These are phyloP conservation scores for Phasia obesa DNA, from an alignment of 2,888 invertebrate species.

Conservation along the genomic window DNA sequence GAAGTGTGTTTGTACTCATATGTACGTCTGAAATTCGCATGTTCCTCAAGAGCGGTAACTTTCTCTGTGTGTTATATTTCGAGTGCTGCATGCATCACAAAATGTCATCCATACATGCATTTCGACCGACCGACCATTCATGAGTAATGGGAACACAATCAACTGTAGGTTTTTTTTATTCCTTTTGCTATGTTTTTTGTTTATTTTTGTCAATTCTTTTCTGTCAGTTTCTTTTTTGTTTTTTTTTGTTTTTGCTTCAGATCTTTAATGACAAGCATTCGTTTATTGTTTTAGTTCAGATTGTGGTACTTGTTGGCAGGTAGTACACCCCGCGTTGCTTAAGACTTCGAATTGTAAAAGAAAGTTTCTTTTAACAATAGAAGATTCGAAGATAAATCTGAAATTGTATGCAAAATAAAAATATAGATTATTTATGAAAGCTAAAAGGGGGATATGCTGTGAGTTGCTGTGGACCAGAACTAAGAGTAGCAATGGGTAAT, in stretches of 20 bases:
- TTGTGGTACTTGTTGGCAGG: constrained; percentile 17
- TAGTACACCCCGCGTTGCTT: constrained; percentile 29
- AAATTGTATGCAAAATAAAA: too few species aligned
- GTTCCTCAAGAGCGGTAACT: constrained; percentile 43
- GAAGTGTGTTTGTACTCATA: neutral
- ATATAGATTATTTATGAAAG: too few species aligned
- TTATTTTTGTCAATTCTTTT: constrained; percentile 29
- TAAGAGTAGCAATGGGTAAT: too few species aligned
- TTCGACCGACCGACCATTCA: too few species aligned
- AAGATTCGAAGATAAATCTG: too few species aligned
- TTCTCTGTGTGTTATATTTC: constrained; percentile 56
- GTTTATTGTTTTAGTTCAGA: constrained; percentile 56
- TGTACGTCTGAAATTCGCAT: neutral
- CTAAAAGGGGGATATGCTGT: too few species aligned
- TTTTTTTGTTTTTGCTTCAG: constrained; percentile 2
- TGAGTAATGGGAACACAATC: constrained; percentile 63
- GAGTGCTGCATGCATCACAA: constrained; percentile 45
- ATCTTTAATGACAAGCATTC: constrained; percentile 55
- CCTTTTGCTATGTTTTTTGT: constrained; percentile 1
- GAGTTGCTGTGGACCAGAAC: too few species aligned
- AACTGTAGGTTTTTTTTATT: constrained; percentile 12
- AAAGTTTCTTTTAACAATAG: neutral
- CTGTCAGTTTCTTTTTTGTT: constrained; percentile 13
- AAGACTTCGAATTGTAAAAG: neutral
- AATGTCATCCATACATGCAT: constrained; percentile 59